These are phyloP conservation scores for Cataglyphis albicans DNA, from an alignment of 2,888 invertebrate species.

Conservation along the genomic window DNA sequence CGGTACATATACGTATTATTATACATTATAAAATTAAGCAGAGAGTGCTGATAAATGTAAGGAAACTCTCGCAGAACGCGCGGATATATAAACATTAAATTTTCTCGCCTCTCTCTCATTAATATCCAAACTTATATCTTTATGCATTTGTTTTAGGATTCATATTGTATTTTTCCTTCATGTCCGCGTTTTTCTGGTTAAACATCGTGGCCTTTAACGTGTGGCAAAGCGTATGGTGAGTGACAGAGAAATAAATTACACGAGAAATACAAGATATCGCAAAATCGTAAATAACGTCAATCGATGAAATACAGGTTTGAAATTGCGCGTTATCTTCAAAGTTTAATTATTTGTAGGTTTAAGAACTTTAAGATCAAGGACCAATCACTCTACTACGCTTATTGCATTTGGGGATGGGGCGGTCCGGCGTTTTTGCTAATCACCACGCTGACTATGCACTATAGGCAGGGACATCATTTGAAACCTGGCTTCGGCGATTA, in stretches of 20 bases:
- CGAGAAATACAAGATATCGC: neutral
- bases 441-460: conserved; percentile 87
- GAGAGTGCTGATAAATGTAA: too few species aligned
- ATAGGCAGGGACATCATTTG: conserved; percentile 87
- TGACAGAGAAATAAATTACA: conserved; percentile 64
- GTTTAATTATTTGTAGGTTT: conserved; percentile 74
- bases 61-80: too few species aligned
- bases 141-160: conserved; percentile 86
- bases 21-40: too few species aligned
- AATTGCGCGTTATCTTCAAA: conserved; percentile 6
- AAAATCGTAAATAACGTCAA: neutral
- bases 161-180: conserved; percentile 88
- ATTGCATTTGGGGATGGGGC: conserved; percentile 89
- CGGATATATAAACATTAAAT: neutral
- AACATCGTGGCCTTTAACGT: conserved; percentile 90
- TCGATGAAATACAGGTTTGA: neutral
- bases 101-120: neutral
- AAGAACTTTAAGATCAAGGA: conserved; percentile 86
- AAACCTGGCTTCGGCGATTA: conserved; percentile 88
- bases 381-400: conserved; percentile 87
- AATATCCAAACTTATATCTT: neutral
- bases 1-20: conserved; percentile 83
- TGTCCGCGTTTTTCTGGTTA: conserved; percentile 91
- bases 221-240: conserved; percentile 90
- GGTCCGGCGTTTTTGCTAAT: conserved; percentile 87